Base-by-base conservation (phyloP, 1,140 invertebrate genomes). In the Drosophila bifasciata region DNA sequence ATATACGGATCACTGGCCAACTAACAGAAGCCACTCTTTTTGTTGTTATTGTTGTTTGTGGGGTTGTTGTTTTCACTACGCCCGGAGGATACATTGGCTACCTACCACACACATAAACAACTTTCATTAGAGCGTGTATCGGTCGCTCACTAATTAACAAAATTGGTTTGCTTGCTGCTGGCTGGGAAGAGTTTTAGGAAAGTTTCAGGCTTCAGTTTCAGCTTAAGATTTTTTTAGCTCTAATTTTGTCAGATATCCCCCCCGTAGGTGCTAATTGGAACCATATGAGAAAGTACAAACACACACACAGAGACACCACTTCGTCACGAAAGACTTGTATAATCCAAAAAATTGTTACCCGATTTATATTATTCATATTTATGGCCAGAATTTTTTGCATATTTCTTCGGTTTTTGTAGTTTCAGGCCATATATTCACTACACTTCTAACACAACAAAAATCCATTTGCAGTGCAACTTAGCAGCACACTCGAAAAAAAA, bases 71-170 rank as follows among this genome's bases (percentile, higher is more conserved):
- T 64, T 64, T 64, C 61, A 64, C 57, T 64, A 15, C 1, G 61
- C 39, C 46, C 15, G 39, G 16, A 39, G 60, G 7, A 2, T 15
- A 21, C 43, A 56, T 56, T 59, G 7, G n/a, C 17, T 9, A 63
- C 36, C n/a, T n/a, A n/a, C n/a, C n/a, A n/a, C n/a, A n/a, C n/a
- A n/a, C 56, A 43, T 16, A 19, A 25, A 21, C 58, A 79, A 76
- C 77, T 79, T 79, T 79, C 77, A 50, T 78, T 61, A 45, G 61
- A 68, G 57, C 39, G 51, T 57, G 15, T 61, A 46, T 76, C 59
- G 76, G 64, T 80, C 77, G 76, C 71, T 80, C 77, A 81, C 61
- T 80, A 83, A 81, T 77, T 80, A 80, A 73, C 58, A 46, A 53
- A 23, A 15, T 48, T 28, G 50, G 32, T 15, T 15, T 43, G 50